Evolutionary conservation across 1,140 invertebrate genomes (phyloP), one percentile per base, ranked within the genome.

Genomic region (Zelostemma sp.): DNA sequence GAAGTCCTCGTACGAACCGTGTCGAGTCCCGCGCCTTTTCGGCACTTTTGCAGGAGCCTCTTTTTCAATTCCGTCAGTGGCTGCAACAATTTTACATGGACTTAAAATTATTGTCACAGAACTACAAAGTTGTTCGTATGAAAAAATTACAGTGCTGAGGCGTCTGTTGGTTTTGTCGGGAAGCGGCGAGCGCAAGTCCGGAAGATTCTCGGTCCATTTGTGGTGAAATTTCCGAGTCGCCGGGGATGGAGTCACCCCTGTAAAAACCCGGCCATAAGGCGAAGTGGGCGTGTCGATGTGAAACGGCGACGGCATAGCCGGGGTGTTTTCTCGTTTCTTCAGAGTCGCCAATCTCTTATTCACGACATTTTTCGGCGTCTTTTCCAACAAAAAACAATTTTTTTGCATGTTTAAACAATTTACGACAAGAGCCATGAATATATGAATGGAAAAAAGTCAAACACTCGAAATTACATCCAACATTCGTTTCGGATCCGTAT

Each of bases 211-310:
- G 1, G 86, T 75, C 79, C 83, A 89, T 60, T 82, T 84, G 15
- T 85, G 60, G 80, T 84, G 87, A 1, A 72, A 75, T 81, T 90
- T 87, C 57, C 84, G 81, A 1, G 87, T 84, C 1, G 77, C 65
- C 1, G 86, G 85, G 6, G 88, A 87, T 12, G 88, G 88, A 78
- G 88, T 82, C 0, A 83, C 71, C 28, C 79, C 70, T 28, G 79
- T 48, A 59, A 86, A 86, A 15, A 84, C 38, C 31, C 81, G 78
- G 6, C 88, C 88, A 51, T 88, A 88, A 0, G 88, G 88, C 21
- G 86, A 86, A 6, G 87, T 86, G 1, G 88, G 89, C 0, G 89
- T 90, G 1, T 83, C 74, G 1, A 88, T 74, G 33, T 85, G 78
- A 56, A 80, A 80, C 33, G 85, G 87, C 1, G 81, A 80, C 45